Evolutionary conservation across 1,140 invertebrate genomes (phyloP).

Genomic region (Magallana ariakensis): DNA sequence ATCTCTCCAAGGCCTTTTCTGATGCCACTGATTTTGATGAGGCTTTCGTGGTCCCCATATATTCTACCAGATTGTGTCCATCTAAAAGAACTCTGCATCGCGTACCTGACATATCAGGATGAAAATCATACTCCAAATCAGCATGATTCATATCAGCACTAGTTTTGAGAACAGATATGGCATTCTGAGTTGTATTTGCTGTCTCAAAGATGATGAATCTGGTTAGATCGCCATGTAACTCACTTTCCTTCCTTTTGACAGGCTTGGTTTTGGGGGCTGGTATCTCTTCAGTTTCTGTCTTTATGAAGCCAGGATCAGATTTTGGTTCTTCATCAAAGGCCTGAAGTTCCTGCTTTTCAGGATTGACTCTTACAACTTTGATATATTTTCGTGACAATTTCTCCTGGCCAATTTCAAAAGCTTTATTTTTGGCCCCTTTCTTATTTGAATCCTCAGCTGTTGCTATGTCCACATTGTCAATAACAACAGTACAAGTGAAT

Average conservation of each 20-base stretch:
- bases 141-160: constrained; percentile 62
- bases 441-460: constrained; percentile 63
- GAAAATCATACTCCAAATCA: constrained; percentile 64
- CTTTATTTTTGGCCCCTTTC: constrained; percentile 70
- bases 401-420: constrained; percentile 65
- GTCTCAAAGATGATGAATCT: constrained; percentile 60
- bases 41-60: constrained; percentile 54
- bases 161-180: constrained; percentile 46
- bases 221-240: constrained; percentile 44
- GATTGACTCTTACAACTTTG: constrained; percentile 60
- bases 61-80: constrained; percentile 61
- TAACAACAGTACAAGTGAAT: constrained; percentile 59
- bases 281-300: constrained; percentile 14
- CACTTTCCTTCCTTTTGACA: constrained; percentile 40
- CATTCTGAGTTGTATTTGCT: constrained; percentile 20
- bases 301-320: constrained; percentile 27
- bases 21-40: constrained; percentile 66
- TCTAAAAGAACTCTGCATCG: constrained; percentile 66
- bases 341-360: constrained; percentile 59
- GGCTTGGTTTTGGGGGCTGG: not conserved
- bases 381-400: constrained; percentile 63
- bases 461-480: constrained; percentile 61
- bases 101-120: constrained; percentile 46
- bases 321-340: constrained; percentile 47
- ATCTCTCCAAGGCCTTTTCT: constrained; percentile 62